Base-by-base conservation (phyloP, 2,797 vertebrate genomes). In the Limnodromus scolopaceus region DNA sequence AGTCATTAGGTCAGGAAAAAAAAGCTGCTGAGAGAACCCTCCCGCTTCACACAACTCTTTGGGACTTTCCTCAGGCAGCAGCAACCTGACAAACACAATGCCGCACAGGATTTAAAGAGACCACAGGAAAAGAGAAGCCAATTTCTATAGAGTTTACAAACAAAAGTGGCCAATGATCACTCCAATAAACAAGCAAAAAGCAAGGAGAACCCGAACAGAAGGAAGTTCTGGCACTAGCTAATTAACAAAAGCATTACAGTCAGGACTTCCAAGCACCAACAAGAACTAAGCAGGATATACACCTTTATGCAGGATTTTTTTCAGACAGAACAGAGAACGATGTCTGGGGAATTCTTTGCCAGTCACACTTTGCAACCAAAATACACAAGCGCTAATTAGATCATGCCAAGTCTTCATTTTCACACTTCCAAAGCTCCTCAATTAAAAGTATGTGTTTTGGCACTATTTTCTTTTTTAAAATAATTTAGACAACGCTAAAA, bases 311-410 rank as follows among this genome's bases (percentile, higher is more conserved):
- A 78, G 68, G 57, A 49, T 23, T 92, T 81, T 77, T 92, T 95
- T 85, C 71, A 94, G 92, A 87, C 84, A 91, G 69, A 93, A 84
- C 23, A 82, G 38, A 91, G 90, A 95, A 75, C 0, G 8, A 87
- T 43, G 82, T 72, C 93, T 91, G 84, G 75, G 90, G 71, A 97
- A 92, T 75, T 93, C 88, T 95, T 90, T 0, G 0, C 78, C 81
- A 64, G 85, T 75, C 81, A 84, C 70, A 92, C 89, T 72, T 69
- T 74, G 84, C 18, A 54, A 96, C 72, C 95, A 95, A 97, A 97
- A 93, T 87, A 97, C 61, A 91, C 86, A 96, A 96, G 92, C 34
- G 80, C 93, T 93, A 94, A 92, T 93, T 95, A 95, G 90, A 91
- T 68, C 75, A 61, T 18, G 65, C 84, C 91, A 93, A 92, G 75